Percentiles rank a stretch among this genome's conserved stretches.
These are phyloP conservation scores for Dryas iulia DNA, from an alignment of 1,140 invertebrate species.

Conservation along the genomic window DNA sequence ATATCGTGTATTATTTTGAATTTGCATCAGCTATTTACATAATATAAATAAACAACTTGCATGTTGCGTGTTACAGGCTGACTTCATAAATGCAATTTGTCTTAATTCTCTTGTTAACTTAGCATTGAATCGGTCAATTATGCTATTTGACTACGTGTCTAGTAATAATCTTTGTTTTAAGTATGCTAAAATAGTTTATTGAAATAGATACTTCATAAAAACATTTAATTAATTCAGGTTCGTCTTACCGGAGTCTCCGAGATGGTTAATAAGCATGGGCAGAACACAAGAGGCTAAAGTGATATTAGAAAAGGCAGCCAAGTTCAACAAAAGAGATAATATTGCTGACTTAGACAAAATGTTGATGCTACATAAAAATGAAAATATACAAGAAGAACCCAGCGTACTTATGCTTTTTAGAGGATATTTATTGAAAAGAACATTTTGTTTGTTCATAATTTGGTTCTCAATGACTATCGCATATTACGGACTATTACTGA, in stretches of 20 bases:
- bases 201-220: neutral
- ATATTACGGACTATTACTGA: conserved; percentile 87
- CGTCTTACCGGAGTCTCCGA: conserved; percentile 91
- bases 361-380: conserved; percentile 69
- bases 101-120: neutral
- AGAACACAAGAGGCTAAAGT: conserved; percentile 84
- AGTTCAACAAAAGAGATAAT: conserved; percentile 82
- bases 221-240: conserved; percentile 78
- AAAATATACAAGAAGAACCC: conserved; percentile 70
- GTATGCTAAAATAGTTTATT: neutral
- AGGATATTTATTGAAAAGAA: conserved; percentile 82
- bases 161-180: neutral
- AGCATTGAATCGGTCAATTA: neutral
- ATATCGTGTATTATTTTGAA: conserved; percentile 1
- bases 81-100: too few relatives aligned
- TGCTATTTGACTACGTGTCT: neutral
- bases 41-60: neutral
- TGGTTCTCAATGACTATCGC: conserved; percentile 88
- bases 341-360: conserved; percentile 84
- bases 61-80: neutral
- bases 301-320: conserved; percentile 86
- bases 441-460: conserved; percentile 84
- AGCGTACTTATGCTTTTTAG: conserved; percentile 83
- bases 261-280: conserved; percentile 90
- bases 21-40: neutral